Base-by-base conservation (phyloP, 2,888 invertebrate species). In the Hymenopus coronatus region DNA sequence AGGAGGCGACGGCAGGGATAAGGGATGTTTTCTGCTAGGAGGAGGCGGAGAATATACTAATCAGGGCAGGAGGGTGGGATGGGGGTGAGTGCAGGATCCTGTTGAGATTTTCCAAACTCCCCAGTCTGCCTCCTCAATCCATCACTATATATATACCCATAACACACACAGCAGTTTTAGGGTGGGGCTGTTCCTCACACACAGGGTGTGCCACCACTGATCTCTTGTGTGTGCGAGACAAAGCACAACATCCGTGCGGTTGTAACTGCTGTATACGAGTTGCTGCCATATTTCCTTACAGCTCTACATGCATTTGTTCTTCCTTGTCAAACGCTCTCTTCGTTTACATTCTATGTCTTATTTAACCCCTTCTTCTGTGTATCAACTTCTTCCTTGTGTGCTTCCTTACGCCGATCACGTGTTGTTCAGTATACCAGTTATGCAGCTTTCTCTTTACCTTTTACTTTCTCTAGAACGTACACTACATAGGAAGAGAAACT, bases 81-180 rank as follows among this genome's bases (percentile, higher is more conserved):
- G 12, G 46, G 40, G 85, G 40, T 33, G 93, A 94, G 94, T 94
- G 94, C 93, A 92, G 93, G 93, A 93, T 94, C 93, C 93, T 94
- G 94, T 94, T 93, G 94, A 94, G 94, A 92, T 92, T 93, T 93
- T 92, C 92, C 92, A 91, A 93, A 93, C 92, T 94, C 94, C 94
- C 94, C 92, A 92, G 93, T 92, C 94, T 94, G 93, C 93, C 94
- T 93, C 93, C 92, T 93, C 93, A 93, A 94, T 94, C 94, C 93
- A 94, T 94, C 93, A 94, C 93, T 92, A 93, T 92, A 93, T 81
- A 88, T 84, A 83, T 25, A 28, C 54, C 28, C n/a, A 82, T 82
- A 28, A 33, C 81, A 70, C 33, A 28, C 87, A 25, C 20, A 20
- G 54, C 54, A 70, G 54, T 70, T 70, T 70, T 70, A 70, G 54